Base-by-base conservation (phyloP, 2,113 vertebrate species). In the Leuciscus idus region DNA sequence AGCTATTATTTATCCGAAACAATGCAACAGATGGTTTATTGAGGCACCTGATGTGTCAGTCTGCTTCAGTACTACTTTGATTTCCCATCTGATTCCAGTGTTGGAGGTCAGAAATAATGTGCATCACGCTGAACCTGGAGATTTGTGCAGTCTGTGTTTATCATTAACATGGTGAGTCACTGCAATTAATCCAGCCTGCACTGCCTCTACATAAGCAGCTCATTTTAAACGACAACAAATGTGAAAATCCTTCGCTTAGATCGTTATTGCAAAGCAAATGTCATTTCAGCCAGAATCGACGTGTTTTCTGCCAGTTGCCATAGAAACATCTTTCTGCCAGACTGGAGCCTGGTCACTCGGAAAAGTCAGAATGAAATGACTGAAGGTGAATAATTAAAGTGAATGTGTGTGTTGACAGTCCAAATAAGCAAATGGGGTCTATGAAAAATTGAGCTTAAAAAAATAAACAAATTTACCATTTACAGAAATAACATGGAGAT, bases 11-110 rank as follows among this genome's bases (percentile, higher is more conserved):
- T 84, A 70, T 87, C 50, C 26, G 70, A 87, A 50, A 87, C 73
- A 87, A 87, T 64, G 74, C 83, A 83, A 83, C 86, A 87, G 81
- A 84, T 87, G 86, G 81, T 83, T 68, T 39, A 48, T 55, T 87
- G 55, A 87, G 84, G 81, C 74, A 46, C 61, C 83, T 76, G 80
- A 78, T 84, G 57, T 84, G 86, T 72, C 76, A 79, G 64, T 68
- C 86, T 79, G 73, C 61, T 79, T 23, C 19, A 62, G 61, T 48
- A 79, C 50, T 75, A 72, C 59, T 85, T 81, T 86, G 59, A 79
- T 81, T 81, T 81, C 77, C 78, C 84, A 33, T 81, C 77, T 57
- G 77, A 86, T 62, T 80, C n/a, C 50, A 55, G 61, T n/a, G 72
- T 87, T 36, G 33, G 46, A 84, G 66, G 68, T 84, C 30, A 57